Evolutionary conservation across 1,140 invertebrate genomes (phyloP).

Genomic region (Venustaconcha ellipsiformis): DNA sequence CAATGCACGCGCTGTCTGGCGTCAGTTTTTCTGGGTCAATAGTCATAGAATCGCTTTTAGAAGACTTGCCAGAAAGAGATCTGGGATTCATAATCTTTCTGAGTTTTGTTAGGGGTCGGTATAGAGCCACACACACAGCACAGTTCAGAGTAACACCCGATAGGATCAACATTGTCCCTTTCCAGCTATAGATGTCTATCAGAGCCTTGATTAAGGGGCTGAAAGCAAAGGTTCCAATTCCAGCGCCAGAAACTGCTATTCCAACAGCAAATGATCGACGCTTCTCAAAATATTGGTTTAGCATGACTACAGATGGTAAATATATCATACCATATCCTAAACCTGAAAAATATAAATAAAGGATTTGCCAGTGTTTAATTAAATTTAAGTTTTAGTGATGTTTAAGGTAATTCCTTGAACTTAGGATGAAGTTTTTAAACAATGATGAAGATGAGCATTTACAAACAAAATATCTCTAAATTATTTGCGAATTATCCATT

Average conservation of each 20-base stretch:
- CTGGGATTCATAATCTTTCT: too few species aligned
- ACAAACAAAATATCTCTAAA: too few species aligned
- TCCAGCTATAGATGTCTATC: neutral
- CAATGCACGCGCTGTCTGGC: too few species aligned
- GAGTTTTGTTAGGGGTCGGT: neutral
- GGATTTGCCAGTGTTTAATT: too few species aligned
- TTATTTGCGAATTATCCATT: too few species aligned
- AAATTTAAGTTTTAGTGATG: too few species aligned
- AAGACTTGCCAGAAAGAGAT: too few species aligned
- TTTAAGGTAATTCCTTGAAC: too few species aligned
- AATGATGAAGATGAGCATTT: too few species aligned
- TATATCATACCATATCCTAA: slow-evolving; percentile 89
- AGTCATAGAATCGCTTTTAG: too few species aligned
- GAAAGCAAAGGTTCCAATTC: slow-evolving; percentile 83
- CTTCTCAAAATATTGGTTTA: slow-evolving; percentile 91
- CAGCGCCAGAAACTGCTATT: slow-evolving; percentile 89
- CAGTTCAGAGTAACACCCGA: slow-evolving; percentile 19
- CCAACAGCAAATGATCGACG: slow-evolving; percentile 88
- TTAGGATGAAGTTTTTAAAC: too few species aligned
- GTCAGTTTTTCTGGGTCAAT: too few species aligned
- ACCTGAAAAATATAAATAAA: slow-evolving; percentile 71
- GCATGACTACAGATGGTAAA: slow-evolving; percentile 86
- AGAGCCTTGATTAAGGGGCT: slow-evolving; percentile 6
- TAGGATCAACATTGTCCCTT: slow-evolving; percentile 7
- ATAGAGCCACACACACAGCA: slow-evolving; percentile 4